A percentile compares a stretch with the other conserved stretches of the same genome.
phyloP scores from a whole-genome alignment of 2,113 vertebrate genomes.

The Taurulus bubalis region DNA sequence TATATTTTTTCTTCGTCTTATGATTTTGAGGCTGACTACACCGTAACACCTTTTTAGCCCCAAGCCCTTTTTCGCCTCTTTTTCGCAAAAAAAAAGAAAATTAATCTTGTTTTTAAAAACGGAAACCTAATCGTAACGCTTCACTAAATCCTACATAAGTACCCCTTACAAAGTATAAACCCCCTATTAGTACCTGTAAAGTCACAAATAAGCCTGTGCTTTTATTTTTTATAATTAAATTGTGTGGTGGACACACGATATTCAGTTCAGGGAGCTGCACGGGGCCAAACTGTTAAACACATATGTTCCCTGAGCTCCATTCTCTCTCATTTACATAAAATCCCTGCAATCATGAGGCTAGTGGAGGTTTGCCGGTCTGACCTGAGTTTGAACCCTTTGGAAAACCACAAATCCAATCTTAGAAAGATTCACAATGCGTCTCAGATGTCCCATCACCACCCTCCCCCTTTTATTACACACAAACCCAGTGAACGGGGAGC shows the following conservation, averaged over 20 bases:
- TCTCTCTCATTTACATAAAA: slow-evolving; percentile 38
- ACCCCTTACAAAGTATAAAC: too few species aligned
- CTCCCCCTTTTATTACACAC: slow-evolving; percentile 62
- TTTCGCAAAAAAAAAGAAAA: too few species aligned
- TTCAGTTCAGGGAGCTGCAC: background rate
- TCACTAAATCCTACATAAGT: too few species aligned
- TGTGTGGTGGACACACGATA: background rate
- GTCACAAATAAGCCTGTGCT: too few species aligned
- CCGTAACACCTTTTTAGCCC: too few species aligned
- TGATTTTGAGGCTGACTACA: background rate
- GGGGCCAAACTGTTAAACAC: background rate
- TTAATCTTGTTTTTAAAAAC: too few species aligned
- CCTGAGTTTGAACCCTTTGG: slow-evolving; percentile 68
- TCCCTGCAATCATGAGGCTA: background rate
- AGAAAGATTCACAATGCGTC: slow-evolving; percentile 21
- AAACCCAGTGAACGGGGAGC: slow-evolving; percentile 43
- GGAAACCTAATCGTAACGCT: too few species aligned
- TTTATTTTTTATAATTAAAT: background rate
- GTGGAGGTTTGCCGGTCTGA: slow-evolving; percentile 53
- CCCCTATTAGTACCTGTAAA: too few species aligned
- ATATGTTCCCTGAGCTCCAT: background rate
- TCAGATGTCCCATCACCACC: slow-evolving; percentile 28
- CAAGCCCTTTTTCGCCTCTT: too few species aligned
- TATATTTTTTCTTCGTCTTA: background rate
- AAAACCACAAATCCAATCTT: slow-evolving; percentile 64